Conservation (phyloP, 2,113 vertebrate species). For the Pogonocichla stellata region DNA sequence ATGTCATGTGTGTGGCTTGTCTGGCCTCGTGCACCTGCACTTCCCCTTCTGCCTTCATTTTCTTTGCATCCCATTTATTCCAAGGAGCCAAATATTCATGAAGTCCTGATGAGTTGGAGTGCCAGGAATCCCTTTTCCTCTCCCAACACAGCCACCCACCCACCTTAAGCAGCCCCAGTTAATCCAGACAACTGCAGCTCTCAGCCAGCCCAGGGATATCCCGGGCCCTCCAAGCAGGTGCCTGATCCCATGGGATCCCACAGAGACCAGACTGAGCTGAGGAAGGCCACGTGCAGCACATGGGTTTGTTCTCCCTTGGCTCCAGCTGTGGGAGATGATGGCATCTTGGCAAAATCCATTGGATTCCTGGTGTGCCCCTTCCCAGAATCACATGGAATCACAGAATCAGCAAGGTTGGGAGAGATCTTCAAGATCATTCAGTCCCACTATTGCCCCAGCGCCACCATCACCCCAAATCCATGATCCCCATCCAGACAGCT, state of each 20-base stretch:
- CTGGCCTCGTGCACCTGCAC: not conserved
- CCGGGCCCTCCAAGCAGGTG: not conserved
- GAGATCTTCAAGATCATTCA: not conserved
- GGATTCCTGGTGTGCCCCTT: not conserved
- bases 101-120: not conserved
- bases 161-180: not conserved
- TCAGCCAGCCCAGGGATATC: not conserved
- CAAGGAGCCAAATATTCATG: not conserved
- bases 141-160: rapidly evolving
- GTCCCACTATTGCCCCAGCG: not conserved
- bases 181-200: not conserved
- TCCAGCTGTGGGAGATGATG: not conserved
- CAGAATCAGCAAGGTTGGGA: not conserved
- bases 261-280: not conserved
- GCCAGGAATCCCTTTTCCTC: not conserved
- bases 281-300: rapidly evolving
- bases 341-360: not conserved
- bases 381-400: not conserved
- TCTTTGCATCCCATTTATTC: not conserved
- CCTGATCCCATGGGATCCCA: rapidly evolving
- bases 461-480: not conserved
- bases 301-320: not conserved
- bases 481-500: not conserved
- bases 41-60: not conserved
- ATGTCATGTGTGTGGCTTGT: not conserved